These are phyloP conservation scores for Brachypalpus laphriformis DNA, from an alignment of 2,888 invertebrate genomes.

Conservation along the genomic window DNA sequence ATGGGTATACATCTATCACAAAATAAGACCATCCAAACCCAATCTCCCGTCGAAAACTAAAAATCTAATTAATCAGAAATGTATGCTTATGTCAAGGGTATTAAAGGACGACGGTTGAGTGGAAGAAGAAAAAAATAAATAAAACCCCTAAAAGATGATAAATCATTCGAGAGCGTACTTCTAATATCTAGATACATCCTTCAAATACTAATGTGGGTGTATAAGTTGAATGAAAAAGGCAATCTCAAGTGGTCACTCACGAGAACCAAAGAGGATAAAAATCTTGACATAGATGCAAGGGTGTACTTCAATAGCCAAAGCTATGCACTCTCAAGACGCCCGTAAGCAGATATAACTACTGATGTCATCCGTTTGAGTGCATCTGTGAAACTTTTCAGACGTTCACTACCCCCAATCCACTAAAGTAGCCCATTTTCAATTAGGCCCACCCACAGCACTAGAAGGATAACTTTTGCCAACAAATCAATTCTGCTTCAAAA, in stretches of 20 bases:
- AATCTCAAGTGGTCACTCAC: slow-evolving; percentile 26
- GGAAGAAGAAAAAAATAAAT: neutral
- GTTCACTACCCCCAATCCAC: neutral
- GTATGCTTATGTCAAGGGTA: slow-evolving; percentile 19
- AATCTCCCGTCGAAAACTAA: neutral
- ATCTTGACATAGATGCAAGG: slow-evolving; percentile 30
- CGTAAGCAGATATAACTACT: neutral
- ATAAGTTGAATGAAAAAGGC: neutral
- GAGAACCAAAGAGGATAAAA: slow-evolving; percentile 19
- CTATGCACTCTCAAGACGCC: neutral
- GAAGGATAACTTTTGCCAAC: neutral
- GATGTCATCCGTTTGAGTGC: too few species aligned
- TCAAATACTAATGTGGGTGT: slow-evolving; percentile 10
- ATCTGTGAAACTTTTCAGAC: neutral
- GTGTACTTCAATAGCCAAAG: slow-evolving; percentile 14
- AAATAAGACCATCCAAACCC: neutral
- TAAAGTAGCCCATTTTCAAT: slow-evolving; percentile 16
- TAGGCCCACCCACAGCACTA: neutral
- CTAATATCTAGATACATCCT: slow-evolving; percentile 27
- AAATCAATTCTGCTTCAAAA: neutral
- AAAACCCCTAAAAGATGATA: slow-evolving; percentile 24
- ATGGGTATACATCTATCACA: neutral
- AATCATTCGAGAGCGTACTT: slow-evolving; percentile 44
- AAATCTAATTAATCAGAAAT: slow-evolving; percentile 50
- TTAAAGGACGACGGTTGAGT: neutral